Evolutionary conservation across 1,140 invertebrate genomes (phyloP), one percentile per base, ranked within the genome.

Genomic region (Probaryconus sp.): DNA sequence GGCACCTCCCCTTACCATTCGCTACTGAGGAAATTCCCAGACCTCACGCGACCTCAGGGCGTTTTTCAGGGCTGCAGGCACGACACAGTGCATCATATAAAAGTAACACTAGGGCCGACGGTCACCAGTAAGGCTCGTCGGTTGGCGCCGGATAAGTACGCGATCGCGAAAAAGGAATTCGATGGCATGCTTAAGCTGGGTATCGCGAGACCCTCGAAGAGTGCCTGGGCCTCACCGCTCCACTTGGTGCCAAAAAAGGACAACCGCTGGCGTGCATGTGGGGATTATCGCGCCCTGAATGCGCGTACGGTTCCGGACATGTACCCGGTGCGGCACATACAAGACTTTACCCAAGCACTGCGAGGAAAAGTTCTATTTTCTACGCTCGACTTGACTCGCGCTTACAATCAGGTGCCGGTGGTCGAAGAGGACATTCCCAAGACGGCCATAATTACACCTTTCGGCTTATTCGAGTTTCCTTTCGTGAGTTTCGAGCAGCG

Each of bases 351-450:
- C 0, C 43, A 65, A 16, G 64, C 51, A 2, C 63, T 91, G 1
- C 26, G 53, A 0, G 85, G 82, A 1, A 61, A 61, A 40, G 40
- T 4, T 0, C 38, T 48, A 7, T 61, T 61, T 26, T 61, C 56
- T 2, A 48, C 42, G 20, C n/a, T 61, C 0, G 89, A 91, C 73
- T 45, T 90, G 0, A 60, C 67, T 0, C 80, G 80, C n/a, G 90
- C 89, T 0, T 91, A 88, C 60, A 84, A 87, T 73, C 89, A 87
- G 50, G 81, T 88, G n/a, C 85, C 80, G 1, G 73, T 87, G 0
- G 30, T 47, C 4, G 38, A 40, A 6, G 56, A 71, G 0, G 81
- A 88, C 43, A 72, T 83, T 5, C 24, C 30, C 13, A 87, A 86
- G 35, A 87, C 84, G 1, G 83, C 82, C 50, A 73, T 81, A 1